Conservation (phyloP, 2,113 vertebrate genomes). For the Percina caprodes region DNA sequence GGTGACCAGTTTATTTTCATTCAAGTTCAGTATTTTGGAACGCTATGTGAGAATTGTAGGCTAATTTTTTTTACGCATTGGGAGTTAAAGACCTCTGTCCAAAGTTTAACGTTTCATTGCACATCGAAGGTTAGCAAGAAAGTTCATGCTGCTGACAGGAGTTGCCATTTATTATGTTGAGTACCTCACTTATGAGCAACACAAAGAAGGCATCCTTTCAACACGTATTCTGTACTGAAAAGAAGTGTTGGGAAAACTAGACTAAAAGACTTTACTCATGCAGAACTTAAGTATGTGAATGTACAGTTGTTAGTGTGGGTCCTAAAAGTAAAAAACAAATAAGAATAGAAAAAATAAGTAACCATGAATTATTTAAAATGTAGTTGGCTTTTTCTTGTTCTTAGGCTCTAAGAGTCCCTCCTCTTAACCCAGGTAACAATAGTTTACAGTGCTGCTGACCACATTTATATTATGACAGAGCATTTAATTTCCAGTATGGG, state of each 20-base stretch:
- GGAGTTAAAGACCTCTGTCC: slow-evolving; percentile 53
- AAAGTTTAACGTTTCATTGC: slow-evolving; percentile 66
- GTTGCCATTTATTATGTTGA: slow-evolving; percentile 73
- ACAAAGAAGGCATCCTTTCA: slow-evolving; percentile 77
- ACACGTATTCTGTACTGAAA: slow-evolving; percentile 60
- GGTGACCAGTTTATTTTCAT: slow-evolving; percentile 55
- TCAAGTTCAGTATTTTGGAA: slow-evolving; percentile 53
- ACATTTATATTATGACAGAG: not conserved
- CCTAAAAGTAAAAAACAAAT: not conserved
- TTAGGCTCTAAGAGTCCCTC: not conserved
- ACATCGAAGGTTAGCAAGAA: slow-evolving; percentile 61
- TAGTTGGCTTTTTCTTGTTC: not conserved
- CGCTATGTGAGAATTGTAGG: slow-evolving; percentile 43
- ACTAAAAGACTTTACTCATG: slow-evolving; percentile 66
- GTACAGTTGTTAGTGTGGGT: not conserved
- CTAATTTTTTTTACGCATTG: slow-evolving; percentile 58
- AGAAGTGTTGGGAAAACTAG: slow-evolving; percentile 65
- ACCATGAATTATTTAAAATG: not conserved
- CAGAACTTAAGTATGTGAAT: slow-evolving; percentile 53
- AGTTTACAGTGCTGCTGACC: not conserved
- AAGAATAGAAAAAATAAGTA: not conserved
- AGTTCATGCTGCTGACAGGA: slow-evolving; percentile 78
- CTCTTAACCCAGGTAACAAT: not conserved
- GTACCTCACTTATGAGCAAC: slow-evolving; percentile 60
- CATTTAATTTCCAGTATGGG: no score